These are phyloP conservation scores for Poeciliopsis infans DNA, from an alignment of 2,797 vertebrate genomes.

Conservation along the genomic window DNA sequence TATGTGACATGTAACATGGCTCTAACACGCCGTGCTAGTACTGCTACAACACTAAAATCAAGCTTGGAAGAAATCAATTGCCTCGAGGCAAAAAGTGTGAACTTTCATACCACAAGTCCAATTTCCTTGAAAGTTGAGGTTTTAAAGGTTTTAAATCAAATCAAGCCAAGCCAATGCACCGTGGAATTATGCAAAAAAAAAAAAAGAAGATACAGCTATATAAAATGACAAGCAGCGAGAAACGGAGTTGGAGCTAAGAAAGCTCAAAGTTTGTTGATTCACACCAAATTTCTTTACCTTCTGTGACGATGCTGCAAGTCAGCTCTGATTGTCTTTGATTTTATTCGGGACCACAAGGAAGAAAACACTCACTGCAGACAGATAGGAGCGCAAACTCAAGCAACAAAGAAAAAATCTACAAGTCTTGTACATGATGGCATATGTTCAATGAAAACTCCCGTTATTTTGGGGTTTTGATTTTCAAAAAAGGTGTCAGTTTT, in stretches of 20 bases:
- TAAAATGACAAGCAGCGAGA: constrained; percentile 66
- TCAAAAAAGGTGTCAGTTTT: neutral
- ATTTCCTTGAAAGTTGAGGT: constrained; percentile 77
- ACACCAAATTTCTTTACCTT: constrained; percentile 54
- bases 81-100: constrained; percentile 74
- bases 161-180: constrained; percentile 68
- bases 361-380: constrained; percentile 43
- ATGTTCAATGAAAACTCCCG: constrained; percentile 2
- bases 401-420: constrained; percentile 24
- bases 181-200: constrained; percentile 75
- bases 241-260: constrained; percentile 58
- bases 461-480: constrained; percentile 24
- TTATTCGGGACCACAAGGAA: constrained; percentile 39
- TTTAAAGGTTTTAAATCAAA: constrained; percentile 77
- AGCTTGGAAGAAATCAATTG: constrained; percentile 74
- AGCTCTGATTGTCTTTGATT: constrained; percentile 62
- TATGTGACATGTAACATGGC: constrained; percentile 47
- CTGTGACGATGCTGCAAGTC: constrained; percentile 53
- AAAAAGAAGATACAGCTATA: constrained; percentile 48
- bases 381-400: constrained; percentile 30
- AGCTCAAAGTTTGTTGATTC: constrained; percentile 70
- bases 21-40: constrained; percentile 36
- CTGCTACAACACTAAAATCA: constrained; percentile 61
- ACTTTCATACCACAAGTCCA: constrained; percentile 77
- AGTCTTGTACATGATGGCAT: constrained; percentile 5